phyloP scores from a whole-genome alignment of 64 coral and sea anemone genomes.

The Actinia tenebrosa region DNA sequence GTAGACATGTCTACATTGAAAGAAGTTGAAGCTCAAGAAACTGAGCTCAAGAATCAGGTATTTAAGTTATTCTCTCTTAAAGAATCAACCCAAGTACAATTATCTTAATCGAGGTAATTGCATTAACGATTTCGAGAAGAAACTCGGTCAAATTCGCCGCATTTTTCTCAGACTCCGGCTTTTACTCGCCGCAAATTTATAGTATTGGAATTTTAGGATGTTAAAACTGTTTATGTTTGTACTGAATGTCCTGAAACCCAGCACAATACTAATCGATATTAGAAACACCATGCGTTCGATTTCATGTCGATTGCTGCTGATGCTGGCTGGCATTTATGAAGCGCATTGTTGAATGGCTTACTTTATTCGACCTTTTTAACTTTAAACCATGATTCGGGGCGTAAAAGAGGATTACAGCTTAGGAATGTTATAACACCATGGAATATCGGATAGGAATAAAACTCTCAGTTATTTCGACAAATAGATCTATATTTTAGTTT shows the following conservation, averaged over 20 bases:
- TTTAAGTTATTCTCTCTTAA: slow-evolving; percentile 6
- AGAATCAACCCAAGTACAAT: background rate
- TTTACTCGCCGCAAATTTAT: background rate
- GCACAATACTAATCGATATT: background rate
- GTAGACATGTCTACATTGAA: slow-evolving; percentile 1
- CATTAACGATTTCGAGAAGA: background rate
- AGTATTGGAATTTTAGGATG: background rate
- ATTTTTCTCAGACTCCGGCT: background rate
- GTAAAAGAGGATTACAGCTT: background rate
- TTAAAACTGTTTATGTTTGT: background rate
- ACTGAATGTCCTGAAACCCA: background rate
- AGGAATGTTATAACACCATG: background rate
- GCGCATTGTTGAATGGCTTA: background rate
- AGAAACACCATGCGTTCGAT: background rate
- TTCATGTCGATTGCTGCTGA: background rate
- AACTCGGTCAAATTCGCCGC: background rate
- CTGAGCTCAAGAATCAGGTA: slow-evolving; percentile 18
- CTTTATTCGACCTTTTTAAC: background rate
- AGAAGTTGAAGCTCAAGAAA: slow-evolving; percentile 18
- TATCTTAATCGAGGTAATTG: slow-evolving; percentile 11
- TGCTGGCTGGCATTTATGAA: background rate
- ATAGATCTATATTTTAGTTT: background rate
- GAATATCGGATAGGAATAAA: background rate
- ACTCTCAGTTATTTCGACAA: background rate
- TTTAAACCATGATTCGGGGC: background rate